Evolutionary conservation across 2,113 vertebrate species (phyloP), one percentile per base, ranked within the genome.

Genomic region (Chloropsis cyanopogon): DNA sequence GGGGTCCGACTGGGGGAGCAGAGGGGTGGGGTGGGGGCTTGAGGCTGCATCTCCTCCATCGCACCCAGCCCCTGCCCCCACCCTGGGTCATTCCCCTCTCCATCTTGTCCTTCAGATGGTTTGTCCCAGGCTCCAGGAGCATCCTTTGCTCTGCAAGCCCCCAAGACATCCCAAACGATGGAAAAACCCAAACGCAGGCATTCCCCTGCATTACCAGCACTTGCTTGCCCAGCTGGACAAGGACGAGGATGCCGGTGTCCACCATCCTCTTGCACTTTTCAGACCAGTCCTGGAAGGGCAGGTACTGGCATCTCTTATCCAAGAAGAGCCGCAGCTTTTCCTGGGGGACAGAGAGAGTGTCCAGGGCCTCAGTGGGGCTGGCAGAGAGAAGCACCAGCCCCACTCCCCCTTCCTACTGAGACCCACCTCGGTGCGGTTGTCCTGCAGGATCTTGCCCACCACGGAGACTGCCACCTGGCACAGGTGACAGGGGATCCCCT

Each of bases 391-490:
- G 9, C 1, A 1, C 1, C 54, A 66, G 39, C 11, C 49, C 14
- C 10, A 1, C 11, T 9, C 2, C 4, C 24, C 11, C 6, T 41
- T 10, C 57, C 4, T 0, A 1, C 52, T 3, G 1, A 13, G 39
- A 90, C 98, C 97, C 93, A 99, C 99, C 98, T 99, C 97, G 0
- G 99, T 99, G 25, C 93, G 28, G 73, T 99, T 99, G 82, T 99
- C 97, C 85, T 99, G 99, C 78, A 99, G 64, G 81, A 99, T 69
- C 91, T 98, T 97, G 16, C 96, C 98, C 60, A 98, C 95, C 50
- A 98, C 95, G 0, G 94, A 96, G 60, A 99, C 61, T 2, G 98
- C 96, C 28, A 99, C 93, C 95, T 99, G 99, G 93, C 99, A 99
- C 39, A 99, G 49, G 59, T 98, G 97, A 82, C 99, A 99, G 4